Conservation (phyloP, 2,888 invertebrate genomes). For the Platycheirus rosarum region DNA sequence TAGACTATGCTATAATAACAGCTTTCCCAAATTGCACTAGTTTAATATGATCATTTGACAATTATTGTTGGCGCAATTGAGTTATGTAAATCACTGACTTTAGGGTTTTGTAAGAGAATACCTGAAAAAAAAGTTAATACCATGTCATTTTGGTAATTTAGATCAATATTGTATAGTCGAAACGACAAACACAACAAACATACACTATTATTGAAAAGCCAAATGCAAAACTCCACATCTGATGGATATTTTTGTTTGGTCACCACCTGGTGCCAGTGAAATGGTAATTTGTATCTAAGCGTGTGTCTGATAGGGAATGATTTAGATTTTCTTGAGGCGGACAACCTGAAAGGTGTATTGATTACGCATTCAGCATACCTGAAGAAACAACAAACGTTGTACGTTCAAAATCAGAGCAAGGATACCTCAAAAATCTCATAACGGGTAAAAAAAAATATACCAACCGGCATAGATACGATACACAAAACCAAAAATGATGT, state of each 20-base stretch:
- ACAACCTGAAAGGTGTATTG: conserved; percentile 48
- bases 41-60: too few relatives aligned
- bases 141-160: too few relatives aligned
- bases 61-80: too few relatives aligned
- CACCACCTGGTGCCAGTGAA: conserved; percentile 58
- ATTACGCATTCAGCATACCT: conserved; percentile 60
- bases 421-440: conserved; percentile 33
- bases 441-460: neutral
- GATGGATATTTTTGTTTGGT: conserved; percentile 54
- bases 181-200: neutral
- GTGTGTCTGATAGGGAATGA: conserved; percentile 46
- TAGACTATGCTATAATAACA: too few relatives aligned
- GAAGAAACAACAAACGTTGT: neutral
- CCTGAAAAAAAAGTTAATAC: too few relatives aligned
- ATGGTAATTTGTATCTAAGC: conserved; percentile 49
- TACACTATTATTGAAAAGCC: conserved; percentile 20
- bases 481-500: conserved; percentile 21
- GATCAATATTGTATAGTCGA: too few relatives aligned
- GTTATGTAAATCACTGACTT: too few relatives aligned
- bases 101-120: too few relatives aligned
- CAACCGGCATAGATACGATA: conserved; percentile 17
- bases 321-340: conserved; percentile 44
- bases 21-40: too few relatives aligned
- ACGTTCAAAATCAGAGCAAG: conserved; percentile 48
- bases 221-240: conserved; percentile 20